Conservation (phyloP, 1,140 invertebrate genomes). For the Eupeodes corollae region DNA sequence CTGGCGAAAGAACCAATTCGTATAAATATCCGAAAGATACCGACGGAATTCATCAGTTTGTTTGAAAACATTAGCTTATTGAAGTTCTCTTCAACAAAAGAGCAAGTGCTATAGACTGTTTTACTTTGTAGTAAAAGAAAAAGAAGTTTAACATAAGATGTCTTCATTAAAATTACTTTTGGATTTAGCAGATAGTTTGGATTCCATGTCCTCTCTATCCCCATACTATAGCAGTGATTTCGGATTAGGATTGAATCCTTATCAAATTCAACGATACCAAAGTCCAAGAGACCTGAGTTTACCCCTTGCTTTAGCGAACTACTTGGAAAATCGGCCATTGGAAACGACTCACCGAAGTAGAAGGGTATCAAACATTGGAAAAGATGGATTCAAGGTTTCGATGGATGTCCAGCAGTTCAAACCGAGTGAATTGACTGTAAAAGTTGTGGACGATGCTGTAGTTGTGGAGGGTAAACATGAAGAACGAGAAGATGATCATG, state of each 20-base stretch:
- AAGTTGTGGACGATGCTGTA: constrained; percentile 58
- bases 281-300: constrained; percentile 9
- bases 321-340: constrained; percentile 12
- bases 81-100: too few relatives aligned
- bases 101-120: too few relatives aligned
- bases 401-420: constrained; percentile 77
- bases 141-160: too few relatives aligned
- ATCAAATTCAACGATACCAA: constrained; percentile 12
- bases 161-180: too few relatives aligned
- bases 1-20: too few relatives aligned
- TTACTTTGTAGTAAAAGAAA: too few relatives aligned
- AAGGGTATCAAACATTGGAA: constrained; percentile 30
- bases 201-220: constrained; percentile 13
- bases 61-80: too few relatives aligned
- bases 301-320: constrained; percentile 3
- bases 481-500: constrained; percentile 62
- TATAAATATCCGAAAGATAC: too few relatives aligned
- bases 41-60: too few relatives aligned
- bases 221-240: constrained; percentile 7
- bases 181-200: constrained; percentile 26
- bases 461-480: constrained; percentile 64
- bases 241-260: constrained; percentile 12
- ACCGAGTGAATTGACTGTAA: constrained; percentile 72
- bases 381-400: constrained; percentile 53
- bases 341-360: neutral